Evolutionary conservation across 2,797 vertebrate species (phyloP).

Genomic region (Tarsius wallacei): DNA sequence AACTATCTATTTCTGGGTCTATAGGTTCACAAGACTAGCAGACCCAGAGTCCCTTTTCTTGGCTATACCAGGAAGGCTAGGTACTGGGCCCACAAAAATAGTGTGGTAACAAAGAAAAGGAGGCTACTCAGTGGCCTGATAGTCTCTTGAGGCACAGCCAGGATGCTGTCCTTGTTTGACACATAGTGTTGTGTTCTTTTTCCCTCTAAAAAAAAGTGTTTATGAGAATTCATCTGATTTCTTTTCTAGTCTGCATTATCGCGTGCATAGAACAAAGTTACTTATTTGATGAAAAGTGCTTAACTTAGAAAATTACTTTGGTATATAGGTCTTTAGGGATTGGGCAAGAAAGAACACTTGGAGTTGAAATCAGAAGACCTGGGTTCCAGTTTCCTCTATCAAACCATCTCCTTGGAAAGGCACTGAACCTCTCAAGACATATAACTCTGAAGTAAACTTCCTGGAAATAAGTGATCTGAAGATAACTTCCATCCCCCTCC

Average conservation of each 20-base stretch:
- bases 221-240: slow-evolving; percentile 63
- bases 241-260: slow-evolving; percentile 68
- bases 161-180: slow-evolving; percentile 10
- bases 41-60: not conserved
- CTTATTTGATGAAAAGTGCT: slow-evolving; percentile 68
- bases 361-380: slow-evolving; percentile 55
- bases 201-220: slow-evolving; percentile 48
- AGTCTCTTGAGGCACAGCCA: not conserved
- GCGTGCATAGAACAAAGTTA: slow-evolving; percentile 70
- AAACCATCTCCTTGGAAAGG: slow-evolving; percentile 38
- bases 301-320: slow-evolving; percentile 75
- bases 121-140: not conserved
- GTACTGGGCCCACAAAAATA: slow-evolving; percentile 12
- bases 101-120: not conserved
- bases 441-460: slow-evolving; percentile 32
- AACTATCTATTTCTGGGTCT: not conserved
- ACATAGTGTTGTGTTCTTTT: not conserved
- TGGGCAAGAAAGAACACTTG: slow-evolving; percentile 52
- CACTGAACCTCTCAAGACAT: not conserved
- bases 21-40: not conserved
- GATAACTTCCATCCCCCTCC: not conserved
- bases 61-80: not conserved
- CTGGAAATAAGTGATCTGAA: slow-evolving; percentile 8
- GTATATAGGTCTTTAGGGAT: slow-evolving; percentile 57
- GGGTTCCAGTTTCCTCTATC: slow-evolving; percentile 6